Evolutionary conservation across 2,797 vertebrate genomes (phyloP), one percentile per base, ranked within the genome.

Genomic region (Girardinus metallicus): DNA sequence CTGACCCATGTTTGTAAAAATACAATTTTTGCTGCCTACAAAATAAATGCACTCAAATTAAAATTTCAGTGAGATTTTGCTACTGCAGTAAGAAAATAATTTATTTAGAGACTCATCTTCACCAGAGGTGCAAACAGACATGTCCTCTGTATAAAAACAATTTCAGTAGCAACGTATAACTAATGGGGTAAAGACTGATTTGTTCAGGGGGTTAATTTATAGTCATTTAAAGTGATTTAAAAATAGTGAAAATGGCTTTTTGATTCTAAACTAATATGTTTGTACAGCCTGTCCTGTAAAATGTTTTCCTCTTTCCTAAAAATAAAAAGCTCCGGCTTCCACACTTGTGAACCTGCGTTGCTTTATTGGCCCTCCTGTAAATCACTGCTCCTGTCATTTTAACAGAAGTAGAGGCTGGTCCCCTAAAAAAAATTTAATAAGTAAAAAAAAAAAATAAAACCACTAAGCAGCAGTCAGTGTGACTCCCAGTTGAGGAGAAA

Each of bases 311-410:
- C 87, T 93, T 93, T 89, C 89, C 92, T 94, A 89, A 82, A 90
- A 95, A 95, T 95, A 95, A 96, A 64, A 92, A 8, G 72, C 86
- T 87, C 91, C 80, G 84, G 90, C 89, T 87, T 91, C 84, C 83
- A 86, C 78, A 62, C 80, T 86, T 83, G 76, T 86, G 71, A 60
- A 34, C 21, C 68, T 91, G 87, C 23, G 73, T 93, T 81, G 85
- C 79, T 92, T 93, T 80, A 89, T 86, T 62, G 88, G 66, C 34
- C 55, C 47, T 64, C 82, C 88, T 79, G 83, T 91, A 90, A 91
- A 91, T 80, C 76, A 76, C 83, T 79, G 51, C 80, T 79, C 84
- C 62, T 86, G 74, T 76, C 79, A 68, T 83, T 80, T 82, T 82
- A 92, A 80, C 86, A 89, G 90, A 68, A 74, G 76, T 78, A 68